Evolutionary conservation across 2,113 vertebrate species (phyloP).

Genomic region (Pygathrix nemaeus): DNA sequence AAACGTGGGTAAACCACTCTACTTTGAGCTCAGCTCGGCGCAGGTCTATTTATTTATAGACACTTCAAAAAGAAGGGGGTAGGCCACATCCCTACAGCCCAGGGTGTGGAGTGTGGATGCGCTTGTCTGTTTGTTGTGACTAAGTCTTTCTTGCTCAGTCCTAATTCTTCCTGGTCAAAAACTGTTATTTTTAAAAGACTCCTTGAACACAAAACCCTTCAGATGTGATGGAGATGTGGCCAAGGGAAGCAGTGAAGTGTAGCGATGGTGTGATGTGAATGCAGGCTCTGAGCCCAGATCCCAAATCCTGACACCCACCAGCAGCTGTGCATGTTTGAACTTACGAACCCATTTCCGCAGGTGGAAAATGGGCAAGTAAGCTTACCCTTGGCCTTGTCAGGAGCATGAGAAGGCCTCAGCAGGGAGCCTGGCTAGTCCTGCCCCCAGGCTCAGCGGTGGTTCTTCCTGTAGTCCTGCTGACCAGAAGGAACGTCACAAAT

Average conservation of each 20-base stretch:
- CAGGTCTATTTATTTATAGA: neutral
- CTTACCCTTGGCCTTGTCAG: accelerated
- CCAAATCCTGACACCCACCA: neutral
- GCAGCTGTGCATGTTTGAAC: neutral
- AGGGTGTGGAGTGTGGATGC: neutral
- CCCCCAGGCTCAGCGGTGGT: neutral
- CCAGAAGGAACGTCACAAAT: neutral
- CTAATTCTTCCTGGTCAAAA: neutral
- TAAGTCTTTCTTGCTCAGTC: neutral
- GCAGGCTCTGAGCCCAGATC: neutral
- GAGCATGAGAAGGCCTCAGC: neutral
- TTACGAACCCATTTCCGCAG: neutral
- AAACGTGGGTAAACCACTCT: neutral
- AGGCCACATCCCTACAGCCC: neutral
- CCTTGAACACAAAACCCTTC: neutral
- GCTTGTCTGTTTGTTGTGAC: neutral
- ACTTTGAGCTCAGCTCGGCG: neutral
- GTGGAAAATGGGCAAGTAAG: neutral
- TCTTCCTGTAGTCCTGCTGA: neutral
- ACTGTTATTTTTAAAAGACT: neutral
- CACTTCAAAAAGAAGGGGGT: neutral
- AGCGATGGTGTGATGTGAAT: neutral
- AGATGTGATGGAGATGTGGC: neutral
- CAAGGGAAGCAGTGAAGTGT: neutral
- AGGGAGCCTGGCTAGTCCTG: neutral